phyloP scores from a whole-genome alignment of 2,888 invertebrate species.

The Calliphora vomitoria region DNA sequence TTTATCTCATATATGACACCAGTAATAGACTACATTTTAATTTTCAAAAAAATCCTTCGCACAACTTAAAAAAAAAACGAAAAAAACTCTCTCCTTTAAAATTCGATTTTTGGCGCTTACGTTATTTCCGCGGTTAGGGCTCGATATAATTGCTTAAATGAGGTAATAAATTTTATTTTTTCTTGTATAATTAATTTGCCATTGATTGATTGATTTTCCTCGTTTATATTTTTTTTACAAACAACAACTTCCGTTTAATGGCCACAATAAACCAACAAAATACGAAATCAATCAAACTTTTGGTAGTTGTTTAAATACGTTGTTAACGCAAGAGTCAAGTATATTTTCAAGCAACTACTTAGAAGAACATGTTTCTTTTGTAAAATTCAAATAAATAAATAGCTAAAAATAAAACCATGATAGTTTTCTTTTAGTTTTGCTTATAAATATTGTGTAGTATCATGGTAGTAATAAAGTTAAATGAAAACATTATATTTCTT shows the following conservation, averaged over 20 bases:
- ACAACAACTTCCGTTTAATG: slow-evolving; percentile 62
- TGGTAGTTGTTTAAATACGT: background rate
- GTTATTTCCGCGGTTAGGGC: too few species aligned
- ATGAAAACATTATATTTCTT: too few species aligned
- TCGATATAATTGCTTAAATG: slow-evolving; percentile 23
- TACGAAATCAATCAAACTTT: slow-evolving; percentile 9
- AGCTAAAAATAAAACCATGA: too few species aligned
- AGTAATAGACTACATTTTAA: too few species aligned
- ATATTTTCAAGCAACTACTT: slow-evolving; percentile 11
- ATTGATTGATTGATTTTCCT: slow-evolving; percentile 55
- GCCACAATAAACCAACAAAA: background rate
- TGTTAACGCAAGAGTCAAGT: background rate
- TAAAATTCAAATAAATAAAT: background rate
- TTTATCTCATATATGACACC: too few species aligned
- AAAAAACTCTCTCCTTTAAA: too few species aligned
- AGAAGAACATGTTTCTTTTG: slow-evolving; percentile 46
- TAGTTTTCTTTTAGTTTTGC: too few species aligned
- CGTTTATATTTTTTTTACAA: slow-evolving; percentile 29
- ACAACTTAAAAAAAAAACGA: too few species aligned
- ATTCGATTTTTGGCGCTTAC: too few species aligned
- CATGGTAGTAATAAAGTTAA: too few species aligned
- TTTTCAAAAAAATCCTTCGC: too few species aligned
- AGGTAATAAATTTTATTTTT: slow-evolving; percentile 18
- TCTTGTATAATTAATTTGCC: slow-evolving; percentile 28
- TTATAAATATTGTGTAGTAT: too few species aligned